A percentile compares a stretch with the other conserved stretches of the same genome.
phyloP scores from a whole-genome alignment of 2,113 vertebrate genomes.

The Hydropotes inermis region DNA sequence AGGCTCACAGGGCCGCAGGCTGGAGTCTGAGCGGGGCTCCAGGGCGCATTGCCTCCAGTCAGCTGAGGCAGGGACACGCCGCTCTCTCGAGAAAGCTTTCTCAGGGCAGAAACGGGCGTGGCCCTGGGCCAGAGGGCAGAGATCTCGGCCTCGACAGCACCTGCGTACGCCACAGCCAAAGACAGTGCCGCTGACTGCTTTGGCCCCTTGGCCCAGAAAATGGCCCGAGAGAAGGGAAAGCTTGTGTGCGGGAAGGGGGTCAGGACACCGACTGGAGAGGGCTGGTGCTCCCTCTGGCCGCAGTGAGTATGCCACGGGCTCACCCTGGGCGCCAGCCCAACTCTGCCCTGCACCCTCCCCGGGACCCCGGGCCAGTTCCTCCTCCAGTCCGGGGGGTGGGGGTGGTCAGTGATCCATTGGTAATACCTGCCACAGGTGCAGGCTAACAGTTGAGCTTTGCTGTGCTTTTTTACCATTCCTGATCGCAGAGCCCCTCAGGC shows the following conservation, averaged over 20 bases:
- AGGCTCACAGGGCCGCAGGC: not conserved
- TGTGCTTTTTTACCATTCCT: not conserved
- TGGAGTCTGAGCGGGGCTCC: not conserved
- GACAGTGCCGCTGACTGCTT: not conserved
- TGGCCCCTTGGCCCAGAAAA: constrained; percentile 41
- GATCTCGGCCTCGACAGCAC: constrained; percentile 20
- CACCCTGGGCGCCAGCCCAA: not conserved
- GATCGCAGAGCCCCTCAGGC: not conserved
- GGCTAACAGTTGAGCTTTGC: not conserved
- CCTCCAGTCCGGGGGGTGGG: not conserved
- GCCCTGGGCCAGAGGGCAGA: not conserved
- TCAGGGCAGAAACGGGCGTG: not conserved
- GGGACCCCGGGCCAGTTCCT: not conserved
- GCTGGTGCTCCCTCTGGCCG: not conserved
- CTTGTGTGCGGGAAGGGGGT: not conserved
- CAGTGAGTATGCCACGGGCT: not conserved
- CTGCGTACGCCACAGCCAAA: not conserved
- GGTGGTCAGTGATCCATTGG: not conserved
- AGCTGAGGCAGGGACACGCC: not conserved
- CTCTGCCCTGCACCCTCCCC: not conserved
- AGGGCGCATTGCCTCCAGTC: not conserved
- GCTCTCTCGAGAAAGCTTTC: not conserved
- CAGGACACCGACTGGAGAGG: not conserved
- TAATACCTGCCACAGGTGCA: not conserved
- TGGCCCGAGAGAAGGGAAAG: not conserved